Evolutionary conservation across 2,888 invertebrate species (phyloP).

Genomic region (Apotomis betuletana): DNA sequence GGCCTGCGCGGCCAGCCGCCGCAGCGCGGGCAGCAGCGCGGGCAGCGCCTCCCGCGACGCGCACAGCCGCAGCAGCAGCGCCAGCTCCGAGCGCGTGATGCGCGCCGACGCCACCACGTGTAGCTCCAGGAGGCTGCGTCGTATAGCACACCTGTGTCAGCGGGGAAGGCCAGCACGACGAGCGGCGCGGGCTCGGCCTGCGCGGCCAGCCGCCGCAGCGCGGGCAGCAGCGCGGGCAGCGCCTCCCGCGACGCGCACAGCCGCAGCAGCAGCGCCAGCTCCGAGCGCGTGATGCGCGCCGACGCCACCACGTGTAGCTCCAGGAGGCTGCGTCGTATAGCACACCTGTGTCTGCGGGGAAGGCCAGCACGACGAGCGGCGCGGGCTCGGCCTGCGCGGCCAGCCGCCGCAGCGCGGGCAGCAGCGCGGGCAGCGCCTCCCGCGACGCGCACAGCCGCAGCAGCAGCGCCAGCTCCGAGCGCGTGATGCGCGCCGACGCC

Average conservation of each 20-base stretch:
- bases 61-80: slow-evolving; percentile 84
- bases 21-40: slow-evolving; percentile 68
- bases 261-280: slow-evolving; percentile 83
- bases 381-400: slow-evolving; percentile 53
- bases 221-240: slow-evolving; percentile 56
- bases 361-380: slow-evolving; percentile 83
- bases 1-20: slow-evolving; percentile 73
- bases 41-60: slow-evolving; percentile 56
- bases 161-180: slow-evolving; percentile 82
- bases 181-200: slow-evolving; percentile 65
- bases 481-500: slow-evolving; percentile 79
- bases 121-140: slow-evolving; percentile 85
- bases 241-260: slow-evolving; percentile 75
- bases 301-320: slow-evolving; percentile 83
- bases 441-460: slow-evolving; percentile 82
- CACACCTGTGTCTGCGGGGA: slow-evolving; percentile 67
- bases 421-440: slow-evolving; percentile 29
- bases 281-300: slow-evolving; percentile 78
- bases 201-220: slow-evolving; percentile 80
- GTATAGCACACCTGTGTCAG: slow-evolving; percentile 48
- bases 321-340: slow-evolving; percentile 84
- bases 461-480: slow-evolving; percentile 82
- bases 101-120: slow-evolving; percentile 79
- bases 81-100: slow-evolving; percentile 81
- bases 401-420: slow-evolving; percentile 81